Evolutionary conservation across 2,888 invertebrate genomes (phyloP).

Genomic region (Agrochola lychnidis): DNA sequence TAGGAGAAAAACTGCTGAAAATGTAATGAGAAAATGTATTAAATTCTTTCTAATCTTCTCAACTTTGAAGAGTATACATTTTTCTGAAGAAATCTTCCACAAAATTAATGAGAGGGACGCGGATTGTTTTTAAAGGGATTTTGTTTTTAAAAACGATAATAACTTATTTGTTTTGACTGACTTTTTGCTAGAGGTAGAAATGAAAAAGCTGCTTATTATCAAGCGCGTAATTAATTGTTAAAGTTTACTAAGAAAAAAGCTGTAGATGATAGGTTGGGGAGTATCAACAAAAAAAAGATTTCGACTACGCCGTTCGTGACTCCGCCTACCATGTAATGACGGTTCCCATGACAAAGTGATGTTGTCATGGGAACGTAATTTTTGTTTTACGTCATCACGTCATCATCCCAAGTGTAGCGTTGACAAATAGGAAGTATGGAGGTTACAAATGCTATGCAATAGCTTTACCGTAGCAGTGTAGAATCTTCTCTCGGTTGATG

Average conservation of each 20-base stretch:
- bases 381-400: too few species aligned
- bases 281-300: neutral
- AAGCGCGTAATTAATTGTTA: neutral
- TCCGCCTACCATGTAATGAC: too few species aligned
- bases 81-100: constrained; percentile 27
- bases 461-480: too few species aligned
- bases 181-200: neutral
- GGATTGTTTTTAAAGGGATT: constrained; percentile 31
- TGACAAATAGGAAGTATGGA: too few species aligned
- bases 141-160: constrained; percentile 21
- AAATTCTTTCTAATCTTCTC: constrained; percentile 60
- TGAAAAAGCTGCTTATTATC: constrained; percentile 5
- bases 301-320: too few species aligned
- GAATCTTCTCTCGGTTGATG: too few species aligned
- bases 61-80: constrained; percentile 47
- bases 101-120: constrained; percentile 48
- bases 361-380: too few species aligned
- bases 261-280: neutral
- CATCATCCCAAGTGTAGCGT: too few species aligned
- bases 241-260: neutral
- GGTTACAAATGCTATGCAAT: too few species aligned
- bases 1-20: constrained; percentile 65
- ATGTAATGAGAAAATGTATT: constrained; percentile 70
- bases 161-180: constrained; percentile 28
- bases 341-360: too few species aligned